phyloP scores from a whole-genome alignment of 2,888 invertebrate genomes.

The Phalera bucephala region DNA sequence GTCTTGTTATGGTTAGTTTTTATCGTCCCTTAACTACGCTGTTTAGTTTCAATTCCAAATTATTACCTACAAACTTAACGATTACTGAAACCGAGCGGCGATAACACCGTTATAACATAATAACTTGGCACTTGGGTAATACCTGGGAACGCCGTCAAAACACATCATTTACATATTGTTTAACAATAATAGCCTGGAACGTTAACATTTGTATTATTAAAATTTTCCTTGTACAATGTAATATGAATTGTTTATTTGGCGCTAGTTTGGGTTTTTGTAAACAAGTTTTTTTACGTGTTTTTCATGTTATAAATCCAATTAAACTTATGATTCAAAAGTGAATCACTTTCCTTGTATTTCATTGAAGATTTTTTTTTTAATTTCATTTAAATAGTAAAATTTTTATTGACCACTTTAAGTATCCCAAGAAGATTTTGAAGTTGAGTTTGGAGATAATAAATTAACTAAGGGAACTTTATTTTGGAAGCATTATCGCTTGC shows the following conservation, averaged over 20 bases:
- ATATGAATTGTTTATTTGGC: not conserved
- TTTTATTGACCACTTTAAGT: too few species aligned
- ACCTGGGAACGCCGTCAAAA: slow-evolving; percentile 11
- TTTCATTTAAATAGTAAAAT: too few species aligned
- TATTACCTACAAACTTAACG: slow-evolving; percentile 40
- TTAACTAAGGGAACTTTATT: too few species aligned
- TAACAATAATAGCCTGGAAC: slow-evolving; percentile 9
- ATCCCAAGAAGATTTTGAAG: too few species aligned
- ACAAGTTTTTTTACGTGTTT: not conserved
- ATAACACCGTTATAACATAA: slow-evolving; percentile 41
- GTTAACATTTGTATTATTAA: not conserved
- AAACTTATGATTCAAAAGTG: too few species aligned
- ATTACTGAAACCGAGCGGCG: slow-evolving; percentile 31
- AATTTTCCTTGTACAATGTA: not conserved
- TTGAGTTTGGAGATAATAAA: too few species aligned
- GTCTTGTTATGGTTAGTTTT: slow-evolving; percentile 54
- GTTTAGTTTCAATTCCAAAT: slow-evolving; percentile 49
- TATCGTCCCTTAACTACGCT: slow-evolving; percentile 51
- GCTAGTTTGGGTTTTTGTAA: not conserved
- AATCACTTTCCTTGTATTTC: too few species aligned
- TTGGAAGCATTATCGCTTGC: too few species aligned
- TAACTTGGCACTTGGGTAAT: slow-evolving; percentile 30
- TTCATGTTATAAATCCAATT: too few species aligned
- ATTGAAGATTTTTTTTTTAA: too few species aligned
- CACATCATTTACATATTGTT: slow-evolving; percentile 30